phyloP scores from a whole-genome alignment of 2,888 invertebrate genomes.

The Dascillus cervinus region DNA sequence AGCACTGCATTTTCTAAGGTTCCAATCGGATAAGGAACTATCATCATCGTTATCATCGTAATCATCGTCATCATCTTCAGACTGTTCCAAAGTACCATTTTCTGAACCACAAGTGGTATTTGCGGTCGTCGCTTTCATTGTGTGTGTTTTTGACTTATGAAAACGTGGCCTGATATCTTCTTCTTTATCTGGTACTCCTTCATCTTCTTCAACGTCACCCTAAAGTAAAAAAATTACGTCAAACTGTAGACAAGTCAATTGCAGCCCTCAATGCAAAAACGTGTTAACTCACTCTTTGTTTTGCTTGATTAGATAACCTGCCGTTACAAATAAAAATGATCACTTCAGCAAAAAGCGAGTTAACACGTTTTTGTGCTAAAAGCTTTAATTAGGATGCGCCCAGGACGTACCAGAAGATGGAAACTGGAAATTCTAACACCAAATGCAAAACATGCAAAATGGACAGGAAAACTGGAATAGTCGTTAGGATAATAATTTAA shows the following conservation, averaged over 20 bases:
- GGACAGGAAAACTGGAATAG: too few species aligned
- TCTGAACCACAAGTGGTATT: slow-evolving; percentile 31
- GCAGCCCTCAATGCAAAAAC: not conserved
- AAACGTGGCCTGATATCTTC: slow-evolving; percentile 96
- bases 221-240: slow-evolving; percentile 43
- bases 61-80: slow-evolving; percentile 66
- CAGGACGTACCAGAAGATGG: too few species aligned
- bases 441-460: too few species aligned
- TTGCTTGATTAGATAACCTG: too few species aligned
- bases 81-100: slow-evolving; percentile 52
- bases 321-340: too few species aligned
- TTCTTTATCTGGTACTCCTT: slow-evolving; percentile 93
- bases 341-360: too few species aligned
- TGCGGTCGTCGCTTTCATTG: slow-evolving; percentile 57
- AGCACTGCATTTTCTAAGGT: slow-evolving; percentile 95
- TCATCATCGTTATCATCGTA: slow-evolving; percentile 81
- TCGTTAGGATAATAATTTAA: too few species aligned
- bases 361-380: too few species aligned
- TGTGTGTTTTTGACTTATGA: slow-evolving; percentile 88
- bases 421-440: too few species aligned
- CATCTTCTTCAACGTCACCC: slow-evolving; percentile 96
- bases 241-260: slow-evolving; percentile 2
- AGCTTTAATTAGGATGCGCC: too few species aligned
- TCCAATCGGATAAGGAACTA: slow-evolving; percentile 93
- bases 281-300: too few species aligned